Conservation (phyloP, 1,140 invertebrate species). For the Teleogryllus occipitalis region DNA sequence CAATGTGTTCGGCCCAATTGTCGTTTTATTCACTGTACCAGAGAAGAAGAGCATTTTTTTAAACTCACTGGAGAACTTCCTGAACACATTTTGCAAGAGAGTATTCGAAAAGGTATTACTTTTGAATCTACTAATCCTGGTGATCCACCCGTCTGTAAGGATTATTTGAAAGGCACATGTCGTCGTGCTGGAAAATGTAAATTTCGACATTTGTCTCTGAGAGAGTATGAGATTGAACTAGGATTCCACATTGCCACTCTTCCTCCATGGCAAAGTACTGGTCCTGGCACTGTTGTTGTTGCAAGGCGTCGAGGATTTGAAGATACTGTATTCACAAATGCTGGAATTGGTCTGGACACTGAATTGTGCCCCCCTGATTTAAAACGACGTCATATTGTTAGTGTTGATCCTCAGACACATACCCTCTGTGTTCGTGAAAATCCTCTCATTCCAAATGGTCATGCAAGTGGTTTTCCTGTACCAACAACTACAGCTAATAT, state of each 20-base stretch:
- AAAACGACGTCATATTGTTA: constrained; percentile 5
- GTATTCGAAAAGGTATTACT: constrained; percentile 28
- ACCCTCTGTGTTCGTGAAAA: background rate
- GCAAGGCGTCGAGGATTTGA: constrained; percentile 9
- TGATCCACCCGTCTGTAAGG: constrained; percentile 61
- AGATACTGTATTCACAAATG: constrained; percentile 10
- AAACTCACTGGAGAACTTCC: constrained; percentile 57
- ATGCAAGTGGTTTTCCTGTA: background rate
- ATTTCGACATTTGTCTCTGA: constrained; percentile 44
- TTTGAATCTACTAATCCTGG: constrained; percentile 8
- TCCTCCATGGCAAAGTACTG: background rate
- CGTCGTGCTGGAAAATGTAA: constrained; percentile 46
- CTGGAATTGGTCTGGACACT: background rate
- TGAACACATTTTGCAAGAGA: constrained; percentile 40
- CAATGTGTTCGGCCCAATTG: constrained; percentile 54
- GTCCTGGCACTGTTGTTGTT: background rate
- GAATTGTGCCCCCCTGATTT: constrained; percentile 5
- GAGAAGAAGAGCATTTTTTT: constrained; percentile 69
- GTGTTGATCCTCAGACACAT: background rate
- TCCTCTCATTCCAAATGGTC: background rate
- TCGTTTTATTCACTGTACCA: constrained; percentile 69
- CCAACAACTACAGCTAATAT: constrained; percentile 4
- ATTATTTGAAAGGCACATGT: constrained; percentile 67
- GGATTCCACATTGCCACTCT: background rate
- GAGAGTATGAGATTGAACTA: constrained; percentile 39